A percentile compares a stretch with the other conserved stretches of the same genome.
These are phyloP conservation scores for Sciurus niger DNA, from an alignment of 2,113 vertebrate genomes.

Conservation along the genomic window DNA sequence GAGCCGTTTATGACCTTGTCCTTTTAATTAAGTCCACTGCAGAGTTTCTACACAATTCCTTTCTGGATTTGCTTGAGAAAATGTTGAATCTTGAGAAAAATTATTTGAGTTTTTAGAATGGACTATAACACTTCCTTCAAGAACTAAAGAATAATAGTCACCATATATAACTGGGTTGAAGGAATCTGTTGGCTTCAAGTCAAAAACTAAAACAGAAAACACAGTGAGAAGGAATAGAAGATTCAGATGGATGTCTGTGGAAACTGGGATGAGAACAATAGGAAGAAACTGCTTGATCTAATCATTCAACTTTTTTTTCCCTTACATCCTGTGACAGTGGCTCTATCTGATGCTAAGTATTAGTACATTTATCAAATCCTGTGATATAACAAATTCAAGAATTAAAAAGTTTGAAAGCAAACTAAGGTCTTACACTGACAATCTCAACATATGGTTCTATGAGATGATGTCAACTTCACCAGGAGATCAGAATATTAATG, in stretches of 20 bases:
- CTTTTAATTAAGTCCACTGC: background rate
- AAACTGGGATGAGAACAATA: background rate
- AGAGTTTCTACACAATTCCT: background rate
- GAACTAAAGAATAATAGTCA: background rate
- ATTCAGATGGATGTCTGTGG: too few relatives aligned
- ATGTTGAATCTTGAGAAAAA: background rate
- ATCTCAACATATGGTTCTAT: background rate
- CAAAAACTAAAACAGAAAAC: background rate
- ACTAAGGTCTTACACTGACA: background rate
- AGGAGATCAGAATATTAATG: background rate
- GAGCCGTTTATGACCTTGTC: background rate
- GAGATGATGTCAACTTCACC: background rate
- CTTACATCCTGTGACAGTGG: background rate
- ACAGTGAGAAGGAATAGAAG: background rate
- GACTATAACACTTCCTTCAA: background rate
- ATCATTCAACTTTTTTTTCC: too few relatives aligned
- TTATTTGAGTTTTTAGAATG: background rate
- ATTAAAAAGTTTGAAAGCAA: background rate
- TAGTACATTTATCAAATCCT: background rate
- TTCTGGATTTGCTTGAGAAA: background rate
- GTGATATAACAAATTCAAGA: background rate
- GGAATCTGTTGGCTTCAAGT: background rate
- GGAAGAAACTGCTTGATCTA: background rate
- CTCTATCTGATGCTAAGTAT: background rate
- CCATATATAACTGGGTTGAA: background rate